A percentile compares a stretch with the other conserved stretches of the same genome.
Evolutionary conservation across 2,113 vertebrate species (phyloP).

Genomic region (Steatornis caripensis): DNA sequence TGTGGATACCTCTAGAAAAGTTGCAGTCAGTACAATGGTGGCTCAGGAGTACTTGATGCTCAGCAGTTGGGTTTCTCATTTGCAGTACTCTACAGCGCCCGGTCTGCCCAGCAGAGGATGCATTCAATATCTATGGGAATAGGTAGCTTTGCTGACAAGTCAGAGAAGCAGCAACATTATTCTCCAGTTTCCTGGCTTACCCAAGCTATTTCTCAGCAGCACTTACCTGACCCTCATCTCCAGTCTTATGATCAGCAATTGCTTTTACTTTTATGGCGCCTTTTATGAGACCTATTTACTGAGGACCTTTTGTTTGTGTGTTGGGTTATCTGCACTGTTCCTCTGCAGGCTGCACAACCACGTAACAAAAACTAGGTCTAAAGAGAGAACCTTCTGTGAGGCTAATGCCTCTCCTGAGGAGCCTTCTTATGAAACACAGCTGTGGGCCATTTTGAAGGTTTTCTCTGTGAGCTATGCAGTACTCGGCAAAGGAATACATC

Average conservation of each 20-base stretch:
- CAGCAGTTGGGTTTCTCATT: background rate
- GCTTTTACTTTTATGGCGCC: too few species aligned
- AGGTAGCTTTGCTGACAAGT: background rate
- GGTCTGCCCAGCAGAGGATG: background rate
- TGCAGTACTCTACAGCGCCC: background rate
- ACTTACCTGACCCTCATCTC: background rate
- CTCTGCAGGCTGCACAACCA: too few species aligned
- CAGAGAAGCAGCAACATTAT: background rate
- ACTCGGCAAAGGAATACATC: too few species aligned
- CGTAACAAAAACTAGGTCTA: too few species aligned
- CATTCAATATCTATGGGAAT: background rate
- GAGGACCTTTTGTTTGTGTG: background rate
- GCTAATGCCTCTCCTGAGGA: too few species aligned
- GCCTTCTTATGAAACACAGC: too few species aligned
- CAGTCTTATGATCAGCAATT: background rate
- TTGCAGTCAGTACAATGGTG: background rate
- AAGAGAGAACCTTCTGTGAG: too few species aligned
- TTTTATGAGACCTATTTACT: background rate
- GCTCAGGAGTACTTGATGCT: background rate
- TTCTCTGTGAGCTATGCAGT: too few species aligned
- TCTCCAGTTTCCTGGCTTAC: background rate
- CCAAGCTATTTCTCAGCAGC: background rate
- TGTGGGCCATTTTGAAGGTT: too few species aligned
- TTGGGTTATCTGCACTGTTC: too few species aligned
- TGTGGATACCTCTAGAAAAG: background rate